Evolutionary conservation across 2,113 vertebrate species (phyloP).

Genomic region (Aviceda subcristata): DNA sequence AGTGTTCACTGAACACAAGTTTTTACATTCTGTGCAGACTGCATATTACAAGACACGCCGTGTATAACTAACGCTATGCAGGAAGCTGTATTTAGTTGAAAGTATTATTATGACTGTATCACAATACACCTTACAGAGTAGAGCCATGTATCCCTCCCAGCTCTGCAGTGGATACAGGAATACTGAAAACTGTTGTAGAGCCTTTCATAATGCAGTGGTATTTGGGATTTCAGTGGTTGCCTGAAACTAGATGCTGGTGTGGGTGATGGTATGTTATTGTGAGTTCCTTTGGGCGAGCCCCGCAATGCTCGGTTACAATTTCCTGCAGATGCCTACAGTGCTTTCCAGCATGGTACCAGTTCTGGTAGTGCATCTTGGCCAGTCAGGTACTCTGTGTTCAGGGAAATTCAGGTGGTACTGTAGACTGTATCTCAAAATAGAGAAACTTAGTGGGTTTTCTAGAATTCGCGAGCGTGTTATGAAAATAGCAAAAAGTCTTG

Average conservation of each 20-base stretch:
- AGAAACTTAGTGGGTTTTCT: accelerated
- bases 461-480: neutral
- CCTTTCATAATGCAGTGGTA: neutral
- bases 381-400: neutral
- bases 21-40: neutral
- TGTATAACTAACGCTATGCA: neutral
- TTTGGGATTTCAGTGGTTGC: neutral
- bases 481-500: neutral
- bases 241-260: neutral
- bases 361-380: neutral
- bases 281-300: neutral
- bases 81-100: neutral
- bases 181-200: neutral
- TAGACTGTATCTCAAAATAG: neutral
- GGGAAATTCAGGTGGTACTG: neutral
- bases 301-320: neutral
- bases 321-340: neutral
- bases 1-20: neutral
- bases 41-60: neutral
- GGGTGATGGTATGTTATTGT: neutral
- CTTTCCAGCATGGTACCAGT: neutral
- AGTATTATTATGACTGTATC: neutral
- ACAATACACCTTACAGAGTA: neutral
- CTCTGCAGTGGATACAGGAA: neutral
- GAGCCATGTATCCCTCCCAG: neutral